Evolutionary conservation across 2,888 invertebrate species (phyloP).

Genomic region (Caenorhabditis afra): DNA sequence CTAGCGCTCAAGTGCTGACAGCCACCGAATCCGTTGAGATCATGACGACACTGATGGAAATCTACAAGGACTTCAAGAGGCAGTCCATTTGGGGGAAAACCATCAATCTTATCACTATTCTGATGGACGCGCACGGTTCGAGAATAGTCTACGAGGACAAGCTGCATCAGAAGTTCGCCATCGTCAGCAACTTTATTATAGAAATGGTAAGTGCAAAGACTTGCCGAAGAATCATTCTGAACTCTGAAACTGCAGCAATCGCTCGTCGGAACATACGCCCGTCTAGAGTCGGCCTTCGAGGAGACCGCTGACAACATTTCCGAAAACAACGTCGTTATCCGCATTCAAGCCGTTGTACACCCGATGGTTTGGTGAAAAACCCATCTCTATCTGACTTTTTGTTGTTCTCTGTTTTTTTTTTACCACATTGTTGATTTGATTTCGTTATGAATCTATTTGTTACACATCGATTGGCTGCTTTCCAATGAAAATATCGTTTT

Average conservation of each 20-base stretch:
- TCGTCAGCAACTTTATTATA: constrained; percentile 51
- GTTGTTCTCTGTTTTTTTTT: constrained; percentile 7
- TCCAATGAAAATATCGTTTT: background rate
- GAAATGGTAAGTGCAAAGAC: constrained; percentile 54
- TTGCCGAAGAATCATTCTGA: too few relatives aligned
- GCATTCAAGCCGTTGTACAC: constrained; percentile 32
- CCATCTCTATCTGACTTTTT: constrained; percentile 1
- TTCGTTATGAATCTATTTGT: background rate
- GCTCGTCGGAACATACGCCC: constrained; percentile 51
- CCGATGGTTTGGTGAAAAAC: constrained; percentile 30
- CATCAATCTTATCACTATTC: constrained; percentile 42
- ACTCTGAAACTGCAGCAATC: constrained; percentile 57
- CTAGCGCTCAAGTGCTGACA: constrained; percentile 23
- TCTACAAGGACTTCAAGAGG: constrained; percentile 29
- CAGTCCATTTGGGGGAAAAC: constrained; percentile 33
- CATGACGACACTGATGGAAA: constrained; percentile 39
- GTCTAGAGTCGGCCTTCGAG: constrained; percentile 34
- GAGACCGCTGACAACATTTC: constrained; percentile 6
- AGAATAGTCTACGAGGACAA: constrained; percentile 48
- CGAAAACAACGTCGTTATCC: constrained; percentile 30
- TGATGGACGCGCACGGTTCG: constrained; percentile 57
- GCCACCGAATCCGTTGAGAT: constrained; percentile 38
- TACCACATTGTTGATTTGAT: background rate
- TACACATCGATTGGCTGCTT: background rate
- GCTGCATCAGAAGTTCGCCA: constrained; percentile 48